Percentiles rank a stretch among this genome's conserved stretches.
Conservation (phyloP, 2,888 invertebrate genomes). For the Synanthedon vespiformis region DNA sequence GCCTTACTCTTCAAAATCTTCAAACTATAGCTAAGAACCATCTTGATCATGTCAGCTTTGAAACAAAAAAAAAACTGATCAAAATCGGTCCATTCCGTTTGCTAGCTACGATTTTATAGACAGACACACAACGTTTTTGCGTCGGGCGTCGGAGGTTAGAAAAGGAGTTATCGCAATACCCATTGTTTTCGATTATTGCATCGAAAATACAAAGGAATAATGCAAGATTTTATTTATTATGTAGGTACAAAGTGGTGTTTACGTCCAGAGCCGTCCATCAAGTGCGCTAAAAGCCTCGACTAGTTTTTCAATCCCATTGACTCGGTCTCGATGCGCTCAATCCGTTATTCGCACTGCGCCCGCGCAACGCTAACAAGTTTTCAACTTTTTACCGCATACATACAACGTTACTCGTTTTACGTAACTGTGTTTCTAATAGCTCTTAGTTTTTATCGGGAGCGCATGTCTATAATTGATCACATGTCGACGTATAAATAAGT, state of each 20-base stretch:
- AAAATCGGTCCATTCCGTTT: too few relatives aligned
- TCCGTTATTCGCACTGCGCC: slow-evolving; percentile 26
- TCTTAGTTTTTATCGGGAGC: slow-evolving; percentile 52
- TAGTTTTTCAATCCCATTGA: slow-evolving; percentile 48
- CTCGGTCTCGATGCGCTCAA: slow-evolving; percentile 12
- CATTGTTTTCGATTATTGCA: too few relatives aligned
- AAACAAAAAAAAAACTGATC: too few relatives aligned
- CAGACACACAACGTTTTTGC: too few relatives aligned
- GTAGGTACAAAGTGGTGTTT: not conserved
- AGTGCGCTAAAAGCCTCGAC: slow-evolving; percentile 17
- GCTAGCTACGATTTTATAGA: too few relatives aligned
- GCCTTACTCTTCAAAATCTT: too few relatives aligned
- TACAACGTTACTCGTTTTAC: slow-evolving; percentile 50
- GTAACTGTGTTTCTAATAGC: slow-evolving; percentile 65
- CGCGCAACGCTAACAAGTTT: slow-evolving; percentile 25
- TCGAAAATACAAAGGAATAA: too few relatives aligned
- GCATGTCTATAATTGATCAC: slow-evolving; percentile 53
- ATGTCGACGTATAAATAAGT: slow-evolving; percentile 25
- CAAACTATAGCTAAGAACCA: too few relatives aligned
- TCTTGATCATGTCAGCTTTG: too few relatives aligned
- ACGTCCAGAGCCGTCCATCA: slow-evolving; percentile 10
- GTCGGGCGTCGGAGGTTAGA: too few relatives aligned
- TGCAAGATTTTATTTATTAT: not conserved
- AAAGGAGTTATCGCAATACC: too few relatives aligned
- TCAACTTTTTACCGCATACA: slow-evolving; percentile 37